These are phyloP conservation scores for Eudyptes chrysolophus DNA, from an alignment of 2,113 vertebrate genomes.

Conservation along the genomic window DNA sequence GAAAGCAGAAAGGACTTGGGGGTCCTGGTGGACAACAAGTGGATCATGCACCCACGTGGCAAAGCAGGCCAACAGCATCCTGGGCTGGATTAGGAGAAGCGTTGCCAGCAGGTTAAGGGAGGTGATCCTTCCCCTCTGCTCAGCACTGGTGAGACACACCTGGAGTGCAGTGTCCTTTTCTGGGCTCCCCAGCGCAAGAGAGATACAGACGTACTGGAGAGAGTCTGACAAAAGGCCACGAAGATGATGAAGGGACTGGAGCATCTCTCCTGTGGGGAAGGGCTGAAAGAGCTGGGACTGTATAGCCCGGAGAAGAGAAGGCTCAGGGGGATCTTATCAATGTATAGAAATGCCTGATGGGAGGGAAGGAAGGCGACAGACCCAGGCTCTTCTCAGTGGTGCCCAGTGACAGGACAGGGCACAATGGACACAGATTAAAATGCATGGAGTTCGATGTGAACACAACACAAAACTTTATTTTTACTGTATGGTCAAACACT, in stretches of 20 bases:
- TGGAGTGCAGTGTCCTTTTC: not conserved
- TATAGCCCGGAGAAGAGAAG: not conserved
- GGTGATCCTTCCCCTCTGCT: not conserved
- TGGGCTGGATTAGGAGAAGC: not conserved
- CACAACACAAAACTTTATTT: not conserved
- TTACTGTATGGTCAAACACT: not conserved
- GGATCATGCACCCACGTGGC: rapidly evolving
- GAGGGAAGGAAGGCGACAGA: not conserved
- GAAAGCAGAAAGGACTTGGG: not conserved
- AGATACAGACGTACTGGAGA: not conserved
- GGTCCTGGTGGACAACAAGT: not conserved
- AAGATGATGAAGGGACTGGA: not conserved
- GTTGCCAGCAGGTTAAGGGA: not conserved
- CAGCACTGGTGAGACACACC: not conserved
- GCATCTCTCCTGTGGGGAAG: not conserved
- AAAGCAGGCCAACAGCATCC: not conserved
- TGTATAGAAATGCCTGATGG: not conserved
- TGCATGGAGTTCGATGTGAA: not conserved
- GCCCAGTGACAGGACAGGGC: not conserved
- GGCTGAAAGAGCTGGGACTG: not conserved
- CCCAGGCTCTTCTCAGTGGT: not conserved
- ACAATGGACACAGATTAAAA: not conserved
- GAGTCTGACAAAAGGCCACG: not conserved
- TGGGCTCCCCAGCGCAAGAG: not conserved
- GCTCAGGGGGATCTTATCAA: not conserved